phyloP scores from a whole-genome alignment of 1,140 invertebrate genomes.

The Drosophila santomea region DNA sequence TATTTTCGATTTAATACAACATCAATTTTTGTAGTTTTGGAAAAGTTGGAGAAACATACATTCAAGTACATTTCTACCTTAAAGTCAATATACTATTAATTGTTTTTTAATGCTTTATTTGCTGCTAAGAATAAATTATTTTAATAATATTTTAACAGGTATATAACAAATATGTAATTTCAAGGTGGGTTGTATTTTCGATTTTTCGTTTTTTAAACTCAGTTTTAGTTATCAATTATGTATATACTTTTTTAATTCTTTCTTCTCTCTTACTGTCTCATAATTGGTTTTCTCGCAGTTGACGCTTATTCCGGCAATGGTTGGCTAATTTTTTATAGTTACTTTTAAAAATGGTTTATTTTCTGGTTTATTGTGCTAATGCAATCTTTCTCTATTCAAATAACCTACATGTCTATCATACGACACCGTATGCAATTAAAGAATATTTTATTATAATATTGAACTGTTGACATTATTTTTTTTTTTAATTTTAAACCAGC shows the following conservation, averaged over 20 bases:
- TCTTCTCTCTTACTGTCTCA: conserved; percentile 23
- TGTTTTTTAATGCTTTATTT: conserved; percentile 68
- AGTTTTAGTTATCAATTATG: conserved; percentile 72
- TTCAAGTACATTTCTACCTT: background rate
- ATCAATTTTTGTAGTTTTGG: too few relatives aligned
- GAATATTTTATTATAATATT: conserved; percentile 51
- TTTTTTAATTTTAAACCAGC: conserved; percentile 50
- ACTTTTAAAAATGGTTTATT: conserved; percentile 44
- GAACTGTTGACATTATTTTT: conserved; percentile 25
- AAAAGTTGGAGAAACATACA: too few relatives aligned
- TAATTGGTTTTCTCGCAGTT: conserved; percentile 45
- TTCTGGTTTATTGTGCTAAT: conserved; percentile 45
- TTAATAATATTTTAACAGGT: conserved; percentile 77
- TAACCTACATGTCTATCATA: conserved; percentile 55
- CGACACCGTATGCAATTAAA: conserved; percentile 48
- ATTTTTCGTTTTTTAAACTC: conserved; percentile 82
- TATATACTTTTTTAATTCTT: conserved; percentile 53
- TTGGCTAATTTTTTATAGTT: conserved; percentile 74
- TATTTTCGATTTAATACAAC: too few relatives aligned
- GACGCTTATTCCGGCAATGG: conserved; percentile 72
- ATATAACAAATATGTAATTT: conserved; percentile 84
- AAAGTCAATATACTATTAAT: background rate
- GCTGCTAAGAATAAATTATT: conserved; percentile 78
- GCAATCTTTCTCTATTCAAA: conserved; percentile 50
- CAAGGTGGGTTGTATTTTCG: conserved; percentile 83